Conservation (phyloP, 2,888 invertebrate species). For the Diogma glabrata region DNA sequence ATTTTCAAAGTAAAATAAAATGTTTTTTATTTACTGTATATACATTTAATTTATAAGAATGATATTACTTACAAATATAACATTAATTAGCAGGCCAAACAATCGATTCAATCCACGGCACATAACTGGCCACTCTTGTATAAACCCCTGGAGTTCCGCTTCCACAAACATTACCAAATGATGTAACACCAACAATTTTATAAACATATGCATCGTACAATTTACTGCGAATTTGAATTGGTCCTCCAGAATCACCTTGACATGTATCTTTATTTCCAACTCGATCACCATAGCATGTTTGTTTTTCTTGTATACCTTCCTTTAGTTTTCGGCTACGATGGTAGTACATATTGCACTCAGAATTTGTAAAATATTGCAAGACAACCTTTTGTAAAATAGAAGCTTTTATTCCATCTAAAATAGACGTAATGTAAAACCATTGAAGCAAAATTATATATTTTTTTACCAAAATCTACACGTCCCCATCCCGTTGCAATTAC, state of each 20-base stretch:
- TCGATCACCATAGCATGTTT: constrained; percentile 24
- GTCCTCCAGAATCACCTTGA: background rate
- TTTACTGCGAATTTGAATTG: background rate
- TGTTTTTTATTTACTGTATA: background rate
- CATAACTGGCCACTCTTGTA: constrained; percentile 13
- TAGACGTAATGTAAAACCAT: too few relatives aligned
- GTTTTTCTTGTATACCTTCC: background rate
- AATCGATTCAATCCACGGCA: constrained; percentile 17
- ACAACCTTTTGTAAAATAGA: background rate
- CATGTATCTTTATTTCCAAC: constrained; percentile 15
- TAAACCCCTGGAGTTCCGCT: constrained; percentile 9
- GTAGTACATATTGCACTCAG: background rate
- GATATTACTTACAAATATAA: too few relatives aligned
- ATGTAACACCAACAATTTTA: constrained; percentile 21
- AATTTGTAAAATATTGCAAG: background rate
- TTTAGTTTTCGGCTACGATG: background rate
- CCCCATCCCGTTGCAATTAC: constrained; percentile 20
- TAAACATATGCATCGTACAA: constrained; percentile 2
- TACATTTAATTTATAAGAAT: too few relatives aligned
- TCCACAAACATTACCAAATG: constrained; percentile 14
- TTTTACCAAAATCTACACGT: constrained; percentile 15
- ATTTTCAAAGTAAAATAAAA: too few relatives aligned
- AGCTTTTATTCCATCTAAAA: background rate
- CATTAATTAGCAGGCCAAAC: constrained; percentile 13
- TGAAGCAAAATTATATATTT: too few relatives aligned